Base-by-base conservation (phyloP, 2,888 invertebrate species). In the Leptinotarsa haldemani region DNA sequence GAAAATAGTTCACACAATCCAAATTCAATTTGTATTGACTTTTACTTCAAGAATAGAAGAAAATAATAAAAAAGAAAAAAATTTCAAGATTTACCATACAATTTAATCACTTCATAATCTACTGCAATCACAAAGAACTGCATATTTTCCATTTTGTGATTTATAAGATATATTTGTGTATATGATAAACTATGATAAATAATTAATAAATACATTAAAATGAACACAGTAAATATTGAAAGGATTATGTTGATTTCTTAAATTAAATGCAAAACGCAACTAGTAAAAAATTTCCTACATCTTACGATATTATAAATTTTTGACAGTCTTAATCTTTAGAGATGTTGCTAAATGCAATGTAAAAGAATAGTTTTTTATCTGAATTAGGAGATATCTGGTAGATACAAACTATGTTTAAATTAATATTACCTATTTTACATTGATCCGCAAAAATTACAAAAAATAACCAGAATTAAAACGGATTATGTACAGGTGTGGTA, bases 311-410 rank as follows among this genome's bases (percentile, higher is more conserved):
- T 81, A 83, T 82, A 81, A 81, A 82, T 82, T 84, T 83, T 76
- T 81, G 84, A 85, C 86, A 86, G 85, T 86, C 85, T 86, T 85
- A 81, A 78, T 82, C 80, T 80, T 82, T 84, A 83, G 80, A 84
- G 78, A 81, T 74, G 79, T 79, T 78, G 80, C 82, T 84, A 84
- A 84, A 84, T 84, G 84, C 83, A 82, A 82, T 83, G 84, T 86
- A 86, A 85, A 86, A 85, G 85, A 86, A 86, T 86, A 85, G 81
- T 83, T 84, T 83, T 30, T 83, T 83, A 82, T 79, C 82, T 80
- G 82, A 81, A 79, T 80, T 82, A 81, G 80, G 80, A 81, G 80
- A 81, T 81, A 81, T 79, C 78, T 81, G 82, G 82, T 84, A 83
- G 83, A 84, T 84, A 84, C 82, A 84, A 84, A 83, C 81, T 83